These are phyloP conservation scores for Nothocercus nigrocapillus DNA, from an alignment of 2,113 vertebrate genomes.

Conservation along the genomic window DNA sequence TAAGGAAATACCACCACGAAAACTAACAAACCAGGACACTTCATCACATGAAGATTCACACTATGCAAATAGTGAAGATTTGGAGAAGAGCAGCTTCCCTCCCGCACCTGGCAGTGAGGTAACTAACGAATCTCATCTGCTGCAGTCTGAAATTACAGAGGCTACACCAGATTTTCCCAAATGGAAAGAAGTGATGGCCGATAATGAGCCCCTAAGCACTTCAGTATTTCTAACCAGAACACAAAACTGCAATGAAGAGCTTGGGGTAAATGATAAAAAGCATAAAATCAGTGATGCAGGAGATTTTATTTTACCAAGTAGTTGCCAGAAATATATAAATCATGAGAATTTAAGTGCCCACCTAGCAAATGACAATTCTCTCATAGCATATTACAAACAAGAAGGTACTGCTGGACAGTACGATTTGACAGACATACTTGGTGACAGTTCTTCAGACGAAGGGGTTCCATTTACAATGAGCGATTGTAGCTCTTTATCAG, in stretches of 20 bases:
- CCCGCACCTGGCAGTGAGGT: neutral
- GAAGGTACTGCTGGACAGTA: neutral
- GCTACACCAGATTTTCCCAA: neutral
- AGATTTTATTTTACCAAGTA: neutral
- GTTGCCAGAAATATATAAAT: neutral
- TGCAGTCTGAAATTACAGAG: neutral
- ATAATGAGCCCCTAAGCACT: fast-evolving
- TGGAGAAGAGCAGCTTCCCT: neutral
- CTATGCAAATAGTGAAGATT: neutral
- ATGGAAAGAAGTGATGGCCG: neutral
- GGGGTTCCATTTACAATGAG: conserved; percentile 76
- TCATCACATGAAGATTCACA: neutral
- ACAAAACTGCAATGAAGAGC: neutral
- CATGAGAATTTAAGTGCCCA: neutral
- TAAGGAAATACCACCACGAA: neutral
- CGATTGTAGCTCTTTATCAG: conserved; percentile 51
- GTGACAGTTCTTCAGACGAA: conserved; percentile 56
- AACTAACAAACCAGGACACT: neutral
- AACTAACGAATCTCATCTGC: neutral
- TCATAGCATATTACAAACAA: neutral
- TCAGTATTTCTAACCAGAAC: neutral
- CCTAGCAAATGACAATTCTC: neutral
- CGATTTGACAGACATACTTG: neutral
- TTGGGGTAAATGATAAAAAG: neutral
- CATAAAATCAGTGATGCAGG: neutral